phyloP scores from a whole-genome alignment of 2,888 invertebrate species.

The Notodonta dromedarius region DNA sequence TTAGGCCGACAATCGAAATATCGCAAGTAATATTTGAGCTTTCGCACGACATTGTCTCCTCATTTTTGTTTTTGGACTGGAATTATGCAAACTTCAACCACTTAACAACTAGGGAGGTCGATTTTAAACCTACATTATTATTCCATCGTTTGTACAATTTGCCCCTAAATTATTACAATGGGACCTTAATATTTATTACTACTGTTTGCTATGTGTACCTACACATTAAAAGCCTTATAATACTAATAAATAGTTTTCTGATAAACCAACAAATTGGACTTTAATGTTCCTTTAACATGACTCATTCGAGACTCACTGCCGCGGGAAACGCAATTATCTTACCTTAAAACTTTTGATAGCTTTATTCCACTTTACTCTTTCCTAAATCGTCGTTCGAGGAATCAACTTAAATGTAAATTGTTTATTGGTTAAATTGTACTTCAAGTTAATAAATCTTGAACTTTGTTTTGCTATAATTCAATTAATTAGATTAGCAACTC shows the following conservation, averaged over 20 bases:
- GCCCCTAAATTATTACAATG: too few species aligned
- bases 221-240: not conserved
- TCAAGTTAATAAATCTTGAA: constrained; percentile 9
- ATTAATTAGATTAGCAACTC: not conserved
- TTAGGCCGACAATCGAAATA: constrained; percentile 46
- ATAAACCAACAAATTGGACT: constrained; percentile 17
- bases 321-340: constrained; percentile 47
- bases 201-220: too few species aligned
- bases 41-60: constrained; percentile 37
- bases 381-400: constrained; percentile 37
- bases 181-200: too few species aligned
- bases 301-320: constrained; percentile 43
- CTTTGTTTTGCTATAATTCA: constrained; percentile 1
- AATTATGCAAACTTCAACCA: constrained; percentile 33
- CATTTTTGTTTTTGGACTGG: constrained; percentile 15
- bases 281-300: constrained; percentile 52
- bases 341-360: constrained; percentile 45
- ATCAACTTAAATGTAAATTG: constrained; percentile 32
- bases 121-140: too few species aligned
- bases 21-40: constrained; percentile 40
- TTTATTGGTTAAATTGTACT: constrained; percentile 21
- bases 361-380: constrained; percentile 36
- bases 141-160: too few species aligned
- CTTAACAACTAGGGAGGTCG: constrained; percentile 7
- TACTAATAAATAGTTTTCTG: not conserved